Conservation (phyloP, 2,797 vertebrate genomes). For the Sebastes vulpes region DNA sequence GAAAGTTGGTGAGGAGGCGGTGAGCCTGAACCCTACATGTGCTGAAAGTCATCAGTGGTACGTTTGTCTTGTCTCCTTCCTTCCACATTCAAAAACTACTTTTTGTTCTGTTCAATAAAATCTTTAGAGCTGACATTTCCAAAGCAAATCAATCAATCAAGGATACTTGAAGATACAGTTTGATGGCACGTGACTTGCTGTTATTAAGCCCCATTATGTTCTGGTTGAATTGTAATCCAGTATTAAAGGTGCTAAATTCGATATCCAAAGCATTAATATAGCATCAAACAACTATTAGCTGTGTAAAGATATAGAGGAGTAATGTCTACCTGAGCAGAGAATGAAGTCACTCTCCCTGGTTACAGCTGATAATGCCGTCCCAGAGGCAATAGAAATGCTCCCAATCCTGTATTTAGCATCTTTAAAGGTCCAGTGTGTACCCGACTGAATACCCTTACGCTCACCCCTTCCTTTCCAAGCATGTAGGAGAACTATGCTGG, state of each 20-base stretch:
- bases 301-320: no score
- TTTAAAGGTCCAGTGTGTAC: no score
- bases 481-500: no score
- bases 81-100: neutral
- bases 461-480: no score
- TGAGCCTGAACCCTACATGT: slow-evolving; percentile 88
- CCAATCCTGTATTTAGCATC: no score
- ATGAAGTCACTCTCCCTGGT: no score
- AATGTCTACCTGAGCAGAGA: neutral
- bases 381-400: no score
- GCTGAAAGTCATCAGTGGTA: slow-evolving; percentile 96
- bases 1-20: slow-evolving; percentile 89
- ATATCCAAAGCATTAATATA: no score
- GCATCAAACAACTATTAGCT: no score
- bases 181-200: neutral
- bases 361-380: no score
- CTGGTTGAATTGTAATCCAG: slow-evolving; percentile 8
- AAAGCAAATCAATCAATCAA: neutral
- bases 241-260: neutral
- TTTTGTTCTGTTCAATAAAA: slow-evolving; percentile 7
- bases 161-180: neutral
- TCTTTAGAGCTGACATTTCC: neutral
- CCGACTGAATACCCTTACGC: no score
- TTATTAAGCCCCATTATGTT: neutral
- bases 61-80: slow-evolving; percentile 62